Evolutionary conservation across 2,888 invertebrate genomes (phyloP).

Genomic region (Polydrusus tereticollis): DNA sequence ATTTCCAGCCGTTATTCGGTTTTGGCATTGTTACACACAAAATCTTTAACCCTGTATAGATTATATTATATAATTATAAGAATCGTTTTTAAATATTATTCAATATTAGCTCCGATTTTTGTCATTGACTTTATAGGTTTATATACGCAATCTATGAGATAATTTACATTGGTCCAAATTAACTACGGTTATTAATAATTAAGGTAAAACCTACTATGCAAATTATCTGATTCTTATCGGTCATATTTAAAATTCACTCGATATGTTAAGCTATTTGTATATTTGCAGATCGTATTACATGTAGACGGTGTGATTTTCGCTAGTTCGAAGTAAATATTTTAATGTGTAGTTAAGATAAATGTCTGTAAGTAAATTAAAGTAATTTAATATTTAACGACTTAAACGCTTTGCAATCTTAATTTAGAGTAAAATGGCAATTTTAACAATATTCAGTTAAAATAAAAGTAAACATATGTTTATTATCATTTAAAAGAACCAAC

Average conservation of each 20-base stretch:
- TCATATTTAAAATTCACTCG: conserved; percentile 10
- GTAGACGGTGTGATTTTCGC: too few species aligned
- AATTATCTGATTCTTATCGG: conserved; percentile 33
- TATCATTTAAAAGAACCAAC: too few species aligned
- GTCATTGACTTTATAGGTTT: not conserved
- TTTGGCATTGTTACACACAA: too few species aligned
- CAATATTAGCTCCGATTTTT: conserved; percentile 2
- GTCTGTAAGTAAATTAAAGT: too few species aligned
- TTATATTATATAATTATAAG: not conserved
- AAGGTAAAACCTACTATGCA: conserved; percentile 20
- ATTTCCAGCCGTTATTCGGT: too few species aligned
- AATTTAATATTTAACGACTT: too few species aligned
- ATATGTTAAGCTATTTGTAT: conserved; percentile 16
- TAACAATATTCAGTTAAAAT: too few species aligned
- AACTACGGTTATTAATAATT: conserved; percentile 17
- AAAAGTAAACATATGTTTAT: too few species aligned
- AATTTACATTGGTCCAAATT: conserved; percentile 23
- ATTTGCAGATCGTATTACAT: not conserved
- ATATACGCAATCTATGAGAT: not conserved
- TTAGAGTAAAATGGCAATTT: too few species aligned
- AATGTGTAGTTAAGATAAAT: not conserved
- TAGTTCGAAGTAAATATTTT: not conserved
- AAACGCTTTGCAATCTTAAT: too few species aligned
- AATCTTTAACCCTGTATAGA: too few species aligned
- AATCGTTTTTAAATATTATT: conserved; percentile 4